Percentiles rank a stretch among this genome's conserved stretches.
Evolutionary conservation across 2,797 vertebrate species (phyloP).

Genomic region (Crocodylus rhombifer): DNA sequence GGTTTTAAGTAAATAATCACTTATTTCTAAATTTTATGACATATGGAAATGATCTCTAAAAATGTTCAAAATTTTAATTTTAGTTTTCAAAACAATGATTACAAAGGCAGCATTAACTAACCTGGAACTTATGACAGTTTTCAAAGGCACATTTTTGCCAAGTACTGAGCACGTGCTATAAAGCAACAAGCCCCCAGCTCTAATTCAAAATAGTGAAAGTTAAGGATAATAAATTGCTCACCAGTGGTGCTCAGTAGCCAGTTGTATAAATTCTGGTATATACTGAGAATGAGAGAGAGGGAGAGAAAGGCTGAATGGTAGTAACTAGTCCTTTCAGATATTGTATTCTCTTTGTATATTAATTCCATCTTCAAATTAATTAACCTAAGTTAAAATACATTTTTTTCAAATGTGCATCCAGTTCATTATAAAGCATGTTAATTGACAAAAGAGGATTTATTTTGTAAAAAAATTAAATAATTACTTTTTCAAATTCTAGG

Average conservation of each 20-base stretch:
- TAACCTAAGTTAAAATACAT: too few species aligned
- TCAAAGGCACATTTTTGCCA: not conserved
- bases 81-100: fast-evolving
- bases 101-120: not conserved
- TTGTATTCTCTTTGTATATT: not conserved
- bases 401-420: too few species aligned
- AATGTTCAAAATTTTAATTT: fast-evolving
- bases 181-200: not conserved
- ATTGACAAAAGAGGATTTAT: too few species aligned
- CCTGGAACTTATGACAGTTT: not conserved
- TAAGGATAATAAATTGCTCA: not conserved
- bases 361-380: not conserved
- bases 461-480: too few species aligned
- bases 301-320: not conserved
- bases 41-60: not conserved
- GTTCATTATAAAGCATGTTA: too few species aligned
- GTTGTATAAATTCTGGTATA: not conserved
- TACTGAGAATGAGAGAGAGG: fast-evolving
- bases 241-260: fast-evolving
- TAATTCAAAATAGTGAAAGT: fast-evolving
- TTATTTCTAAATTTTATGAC: not conserved
- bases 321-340: not conserved
- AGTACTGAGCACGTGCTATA: not conserved
- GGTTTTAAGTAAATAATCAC: not conserved
- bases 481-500: too few species aligned